Percentiles rank a stretch among this genome's conserved stretches.
Conservation (phyloP, 2,888 invertebrate species). For the Cryptus viduatorius region DNA sequence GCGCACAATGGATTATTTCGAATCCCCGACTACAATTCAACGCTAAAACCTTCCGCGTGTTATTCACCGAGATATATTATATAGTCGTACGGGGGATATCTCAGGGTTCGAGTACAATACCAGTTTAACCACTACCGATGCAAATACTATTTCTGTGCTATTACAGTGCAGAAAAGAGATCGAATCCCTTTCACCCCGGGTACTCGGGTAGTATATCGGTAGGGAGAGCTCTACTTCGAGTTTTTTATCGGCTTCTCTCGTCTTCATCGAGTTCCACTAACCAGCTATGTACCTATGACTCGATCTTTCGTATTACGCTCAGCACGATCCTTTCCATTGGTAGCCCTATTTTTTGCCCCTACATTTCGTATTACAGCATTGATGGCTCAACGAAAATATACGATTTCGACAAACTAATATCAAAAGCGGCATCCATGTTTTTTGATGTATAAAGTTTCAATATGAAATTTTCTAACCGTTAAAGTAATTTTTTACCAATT, state of each 20-base stretch:
- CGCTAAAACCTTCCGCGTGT: constrained; percentile 16
- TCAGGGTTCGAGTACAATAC: not conserved
- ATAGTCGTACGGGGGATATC: not conserved
- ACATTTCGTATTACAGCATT: constrained; percentile 33
- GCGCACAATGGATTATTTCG: constrained; percentile 2
- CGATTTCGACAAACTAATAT: no score
- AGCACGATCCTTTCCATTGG: constrained; percentile 57
- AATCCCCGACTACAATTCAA: not conserved
- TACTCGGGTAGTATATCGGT: not conserved
- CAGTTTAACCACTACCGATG: not conserved
- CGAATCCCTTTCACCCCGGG: constrained; percentile 11
- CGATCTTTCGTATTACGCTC: not conserved
- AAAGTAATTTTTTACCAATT: no score
- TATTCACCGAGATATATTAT: constrained; percentile 7
- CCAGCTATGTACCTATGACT: not conserved
- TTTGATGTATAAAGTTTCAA: no score
- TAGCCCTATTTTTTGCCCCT: constrained; percentile 69
- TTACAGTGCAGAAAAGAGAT: not conserved
- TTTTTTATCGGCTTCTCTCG: not conserved
- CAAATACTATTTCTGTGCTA: not conserved
- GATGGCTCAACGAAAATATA: not conserved
- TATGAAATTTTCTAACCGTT: no score
- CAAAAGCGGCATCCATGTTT: no score
- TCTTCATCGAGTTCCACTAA: constrained; percentile 7
- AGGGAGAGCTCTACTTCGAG: constrained; percentile 1